Conservation (phyloP, 2,888 invertebrate genomes). For the Spilosoma lubricipeda region DNA sequence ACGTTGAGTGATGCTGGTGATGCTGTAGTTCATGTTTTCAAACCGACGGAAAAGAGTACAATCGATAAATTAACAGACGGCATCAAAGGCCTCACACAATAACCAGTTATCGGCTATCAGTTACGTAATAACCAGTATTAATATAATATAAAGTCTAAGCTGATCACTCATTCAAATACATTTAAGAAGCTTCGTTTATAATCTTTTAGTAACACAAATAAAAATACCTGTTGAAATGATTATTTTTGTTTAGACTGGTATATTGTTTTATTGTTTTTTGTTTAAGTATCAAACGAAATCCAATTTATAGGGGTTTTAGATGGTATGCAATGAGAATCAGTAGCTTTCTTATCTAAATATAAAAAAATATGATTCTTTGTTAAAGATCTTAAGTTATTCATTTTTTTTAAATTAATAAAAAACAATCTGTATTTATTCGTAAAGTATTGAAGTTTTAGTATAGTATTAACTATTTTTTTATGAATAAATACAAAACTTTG, state of each 20-base stretch:
- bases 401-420: not conserved
- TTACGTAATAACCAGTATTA: slow-evolving; percentile 40
- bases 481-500: not conserved
- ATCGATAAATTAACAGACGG: slow-evolving; percentile 73
- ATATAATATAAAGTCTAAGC: slow-evolving; percentile 17
- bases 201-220: not conserved
- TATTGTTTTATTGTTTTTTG: not conserved
- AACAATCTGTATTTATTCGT: not conserved
- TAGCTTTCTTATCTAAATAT: not conserved
- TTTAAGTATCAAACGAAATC: not conserved
- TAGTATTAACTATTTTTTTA: not conserved
- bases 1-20: slow-evolving; percentile 75
- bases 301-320: not conserved
- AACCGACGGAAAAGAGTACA: slow-evolving; percentile 76
- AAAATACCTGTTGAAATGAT: not conserved
- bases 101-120: slow-evolving; percentile 46
- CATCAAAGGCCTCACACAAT: slow-evolving; percentile 63
- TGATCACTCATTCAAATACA: slow-evolving; percentile 17
- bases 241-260: not conserved
- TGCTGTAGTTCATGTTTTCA: slow-evolving; percentile 76
- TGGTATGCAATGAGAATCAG: not conserved
- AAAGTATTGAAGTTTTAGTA: not conserved
- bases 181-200: not conserved
- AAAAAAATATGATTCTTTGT: no score
- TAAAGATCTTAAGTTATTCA: not conserved